Base-by-base conservation (phyloP, 2,888 invertebrate genomes). In the Trichopoda pennipes region DNA sequence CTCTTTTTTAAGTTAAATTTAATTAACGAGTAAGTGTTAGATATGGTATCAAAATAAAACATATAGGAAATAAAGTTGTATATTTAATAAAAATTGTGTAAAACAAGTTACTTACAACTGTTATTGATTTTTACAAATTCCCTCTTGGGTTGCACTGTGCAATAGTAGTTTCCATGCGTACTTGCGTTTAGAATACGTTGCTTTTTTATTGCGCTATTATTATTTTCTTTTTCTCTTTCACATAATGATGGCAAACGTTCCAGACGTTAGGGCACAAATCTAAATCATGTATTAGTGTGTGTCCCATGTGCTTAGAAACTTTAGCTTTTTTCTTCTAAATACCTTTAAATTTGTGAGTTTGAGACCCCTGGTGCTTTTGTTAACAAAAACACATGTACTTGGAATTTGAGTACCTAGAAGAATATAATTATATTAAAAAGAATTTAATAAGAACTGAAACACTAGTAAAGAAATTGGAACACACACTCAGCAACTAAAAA, bases 321-420 rank as follows among this genome's bases (percentile, higher is more conserved):
- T 63, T 44, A 63, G 73, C 32, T 73, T 60, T 53, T 61, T 51
- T 28, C 12, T 10, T 42, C 23, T 19, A 69, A 55, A 68, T 55
- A 55, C 68, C 68, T 68, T 44, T 68, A 55, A 19, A 47, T 69
- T 69, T 19, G 16, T 47, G 56, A 56, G 56, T 44, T 28, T 69
- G 53, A 21, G 38, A 35, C 35, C 23, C 49, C n/a, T 72, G 63
- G 23, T 63, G 63, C 51, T 47, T 42, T n/a, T 55, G 10, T 49
- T 69, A 68, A 53, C 61, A 44, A 28, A 80, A 74, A 35, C 69
- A 68, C 8, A 32, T 32, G 68, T 74, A 58, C 64, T 75, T 60
- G 75, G 70, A 75, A 80, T 80, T 80, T 60, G 58, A 80, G 70
- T 70, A 80, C 60, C 35, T 47, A 75, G 55, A 70, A 74, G 23